A percentile compares a stretch with the other conserved stretches of the same genome.
phyloP scores from a whole-genome alignment of 2,888 invertebrate species.

The Cerastis rubricosa region DNA sequence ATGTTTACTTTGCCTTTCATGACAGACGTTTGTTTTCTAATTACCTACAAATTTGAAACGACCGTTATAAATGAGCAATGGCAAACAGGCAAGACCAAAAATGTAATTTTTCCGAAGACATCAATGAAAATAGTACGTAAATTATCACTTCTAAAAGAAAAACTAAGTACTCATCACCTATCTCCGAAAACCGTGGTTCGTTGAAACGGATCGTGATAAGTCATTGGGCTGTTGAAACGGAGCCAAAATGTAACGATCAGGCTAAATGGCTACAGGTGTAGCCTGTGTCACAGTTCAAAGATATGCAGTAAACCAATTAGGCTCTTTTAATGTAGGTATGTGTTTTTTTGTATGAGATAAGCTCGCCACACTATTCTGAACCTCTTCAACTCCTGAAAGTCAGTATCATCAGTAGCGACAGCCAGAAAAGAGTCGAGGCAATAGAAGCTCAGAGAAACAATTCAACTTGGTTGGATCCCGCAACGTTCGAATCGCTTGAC shows the following conservation, averaged over 20 bases:
- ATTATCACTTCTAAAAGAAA: conserved; percentile 13
- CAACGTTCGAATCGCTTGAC: no score
- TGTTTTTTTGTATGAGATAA: not conserved
- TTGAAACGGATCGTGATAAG: conserved; percentile 65
- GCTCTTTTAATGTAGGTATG: not conserved
- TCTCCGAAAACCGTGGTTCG: conserved; percentile 34
- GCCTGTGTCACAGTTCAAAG: not conserved
- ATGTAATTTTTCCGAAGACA: not conserved
- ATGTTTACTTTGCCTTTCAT: not conserved
- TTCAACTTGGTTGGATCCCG: no score
- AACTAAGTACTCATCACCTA: conserved; percentile 30
- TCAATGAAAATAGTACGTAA: conserved; percentile 22
- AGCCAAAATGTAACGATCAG: conserved; percentile 69
- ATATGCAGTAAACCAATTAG: not conserved
- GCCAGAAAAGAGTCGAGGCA: not conserved
- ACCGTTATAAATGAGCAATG: not conserved
- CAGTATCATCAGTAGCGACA: not conserved
- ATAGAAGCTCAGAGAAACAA: no score
- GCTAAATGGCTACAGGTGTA: conserved; percentile 50
- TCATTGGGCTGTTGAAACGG: conserved; percentile 74
- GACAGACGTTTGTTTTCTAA: not conserved
- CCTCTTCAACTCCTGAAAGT: not conserved
- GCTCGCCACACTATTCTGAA: not conserved
- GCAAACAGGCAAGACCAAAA: conserved; percentile 9
- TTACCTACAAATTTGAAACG: not conserved